Percentiles rank a stretch among this genome's conserved stretches.
These are phyloP conservation scores for Maniola jurtina DNA, from an alignment of 1,140 invertebrate genomes.

Conservation along the genomic window DNA sequence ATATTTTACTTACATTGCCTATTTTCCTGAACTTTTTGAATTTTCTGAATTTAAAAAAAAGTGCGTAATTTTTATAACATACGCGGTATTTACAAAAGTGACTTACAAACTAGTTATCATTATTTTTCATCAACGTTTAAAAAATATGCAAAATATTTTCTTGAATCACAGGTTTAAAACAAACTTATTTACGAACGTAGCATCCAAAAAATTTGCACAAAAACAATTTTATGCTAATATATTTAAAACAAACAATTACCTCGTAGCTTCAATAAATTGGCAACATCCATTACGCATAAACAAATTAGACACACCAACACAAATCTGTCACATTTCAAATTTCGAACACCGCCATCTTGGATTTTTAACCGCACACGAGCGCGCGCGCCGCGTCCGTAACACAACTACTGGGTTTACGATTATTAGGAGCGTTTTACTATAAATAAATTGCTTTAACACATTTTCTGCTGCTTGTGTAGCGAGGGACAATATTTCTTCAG, in stretches of 20 bases:
- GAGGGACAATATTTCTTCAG: neutral
- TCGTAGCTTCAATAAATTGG: neutral
- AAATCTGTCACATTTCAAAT: slow-evolving; percentile 33
- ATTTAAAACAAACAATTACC: slow-evolving; percentile 14
- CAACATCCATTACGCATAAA: slow-evolving; percentile 9
- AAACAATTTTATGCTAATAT: neutral
- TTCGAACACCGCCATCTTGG: slow-evolving; percentile 29
- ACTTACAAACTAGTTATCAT: too few species aligned
- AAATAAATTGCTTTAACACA: slow-evolving; percentile 37
- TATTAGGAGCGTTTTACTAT: slow-evolving; percentile 33
- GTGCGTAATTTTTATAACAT: too few species aligned
- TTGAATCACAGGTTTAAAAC: too few species aligned
- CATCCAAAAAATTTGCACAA: too few species aligned
- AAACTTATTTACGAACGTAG: too few species aligned
- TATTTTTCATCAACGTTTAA: too few species aligned
- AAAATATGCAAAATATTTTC: too few species aligned
- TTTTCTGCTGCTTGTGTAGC: slow-evolving; percentile 14
- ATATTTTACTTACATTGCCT: too few species aligned
- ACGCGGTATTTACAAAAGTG: too few species aligned
- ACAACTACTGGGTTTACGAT: slow-evolving; percentile 30
- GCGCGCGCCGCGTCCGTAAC: slow-evolving; percentile 36
- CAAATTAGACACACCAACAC: slow-evolving; percentile 9
- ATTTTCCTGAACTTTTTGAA: too few species aligned
- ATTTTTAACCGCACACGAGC: slow-evolving; percentile 20
- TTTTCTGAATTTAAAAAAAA: too few species aligned